Evolutionary conservation across 2,113 vertebrate species (phyloP), one percentile per base, ranked within the genome.

Genomic region (Romanogobio albipinnatus): DNA sequence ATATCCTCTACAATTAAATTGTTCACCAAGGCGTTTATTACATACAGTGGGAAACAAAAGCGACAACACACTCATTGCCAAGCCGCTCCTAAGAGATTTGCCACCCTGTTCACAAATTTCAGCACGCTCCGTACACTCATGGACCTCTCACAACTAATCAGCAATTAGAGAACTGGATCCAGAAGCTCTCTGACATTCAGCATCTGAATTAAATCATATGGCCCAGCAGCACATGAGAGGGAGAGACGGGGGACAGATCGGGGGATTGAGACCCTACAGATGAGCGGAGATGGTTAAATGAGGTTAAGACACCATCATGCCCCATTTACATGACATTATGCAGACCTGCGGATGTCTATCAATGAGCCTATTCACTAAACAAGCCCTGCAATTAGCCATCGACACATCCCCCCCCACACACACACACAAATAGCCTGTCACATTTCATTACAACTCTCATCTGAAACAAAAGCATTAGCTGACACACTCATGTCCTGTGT

Each of bases 401-500:
- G 76, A 81, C 84, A 83, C 64, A 84, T 68, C 85, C 87, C 56
- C 49, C 64, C 26, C 3, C 39, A 2, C 39, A 0, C 39, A 39
- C 39, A 39, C 39, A 39, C 39, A 81, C 81, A 85, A 66, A 76
- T 36, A 76, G 83, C 59, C 82, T 86, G 84, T 88, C 87, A 83
- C 85, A 87, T 87, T 88, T 84, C 75, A 88, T 86, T 87, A 88
- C 76, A 59, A 56, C 33, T 45, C 68, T 74, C 82, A 78, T 86
- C 84, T 88, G 76, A 84, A 89, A 87, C 87, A 85, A 85, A 85
- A 89, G 76, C 82, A 86, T 87, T 86, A 86, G 86, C 88, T 89
- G 86, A 85, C 81, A 87, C 80, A 83, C 51, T 81, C 76, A 88
- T 83, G 66, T 47, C 33, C 29, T 81, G 4, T 56, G 66, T 85